A percentile compares a stretch with the other conserved stretches of the same genome.
These are phyloP conservation scores for Tuta absoluta DNA, from an alignment of 2,888 invertebrate genomes.

Conservation along the genomic window DNA sequence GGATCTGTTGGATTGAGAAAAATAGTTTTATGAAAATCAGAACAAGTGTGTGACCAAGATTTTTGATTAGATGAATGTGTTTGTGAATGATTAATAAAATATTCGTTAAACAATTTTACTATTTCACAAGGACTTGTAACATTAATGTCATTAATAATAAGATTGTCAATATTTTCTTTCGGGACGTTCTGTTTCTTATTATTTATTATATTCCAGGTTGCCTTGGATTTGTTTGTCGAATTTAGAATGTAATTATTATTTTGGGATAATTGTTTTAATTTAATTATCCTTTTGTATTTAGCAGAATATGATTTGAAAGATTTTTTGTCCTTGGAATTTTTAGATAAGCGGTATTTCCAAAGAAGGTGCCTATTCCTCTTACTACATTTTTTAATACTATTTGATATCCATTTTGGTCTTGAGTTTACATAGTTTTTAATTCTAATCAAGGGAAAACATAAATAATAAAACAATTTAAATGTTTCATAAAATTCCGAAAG, in stretches of 20 bases:
- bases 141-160: not conserved
- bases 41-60: too few species aligned
- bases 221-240: not conserved
- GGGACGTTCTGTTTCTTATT: not conserved
- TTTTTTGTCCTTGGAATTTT: not conserved
- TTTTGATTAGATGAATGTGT: too few species aligned
- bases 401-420: conserved; percentile 3
- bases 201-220: conserved; percentile 6
- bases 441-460: not conserved
- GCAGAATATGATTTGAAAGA: not conserved
- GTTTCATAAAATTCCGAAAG: not conserved
- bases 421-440: not conserved
- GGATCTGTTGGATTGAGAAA: conserved; percentile 23
- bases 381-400: not conserved
- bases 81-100: not conserved
- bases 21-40: not conserved
- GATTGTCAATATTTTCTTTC: not conserved
- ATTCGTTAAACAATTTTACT: not conserved
- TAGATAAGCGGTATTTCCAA: not conserved
- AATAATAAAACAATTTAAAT: not conserved
- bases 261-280: too few species aligned
- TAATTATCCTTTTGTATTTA: not conserved
- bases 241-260: too few species aligned
- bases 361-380: not conserved
- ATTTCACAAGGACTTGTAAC: not conserved